These are phyloP conservation scores for Clitarchus hookeri DNA, from an alignment of 2,888 invertebrate species.

Conservation along the genomic window DNA sequence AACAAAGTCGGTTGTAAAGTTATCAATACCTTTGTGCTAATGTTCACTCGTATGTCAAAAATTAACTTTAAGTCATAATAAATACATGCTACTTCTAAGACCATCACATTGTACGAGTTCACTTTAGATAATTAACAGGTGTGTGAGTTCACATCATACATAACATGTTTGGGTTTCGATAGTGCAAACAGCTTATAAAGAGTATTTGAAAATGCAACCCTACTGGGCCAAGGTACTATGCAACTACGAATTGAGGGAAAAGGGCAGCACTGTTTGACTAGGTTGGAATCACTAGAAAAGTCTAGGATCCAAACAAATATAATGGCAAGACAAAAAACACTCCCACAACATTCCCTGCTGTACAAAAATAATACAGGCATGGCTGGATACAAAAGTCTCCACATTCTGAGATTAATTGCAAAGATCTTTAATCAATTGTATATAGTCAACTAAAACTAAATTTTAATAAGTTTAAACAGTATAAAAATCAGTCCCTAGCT, in stretches of 20 bases:
- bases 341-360: background rate
- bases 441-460: background rate
- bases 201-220: slow-evolving; percentile 4
- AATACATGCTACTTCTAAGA: slow-evolving; percentile 1
- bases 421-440: slow-evolving; percentile 1
- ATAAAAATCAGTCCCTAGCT: slow-evolving; percentile 8
- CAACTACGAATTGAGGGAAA: background rate
- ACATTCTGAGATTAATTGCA: slow-evolving; percentile 1
- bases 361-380: slow-evolving; percentile 8
- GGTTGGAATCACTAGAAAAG: background rate
- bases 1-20: slow-evolving; percentile 1
- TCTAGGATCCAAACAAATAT: background rate
- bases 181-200: background rate
- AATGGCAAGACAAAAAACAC: background rate
- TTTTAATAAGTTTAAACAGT: background rate
- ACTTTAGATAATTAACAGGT: background rate
- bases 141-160: background rate
- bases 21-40: slow-evolving; percentile 2
- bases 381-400: background rate
- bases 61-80: background rate
- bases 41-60: background rate
- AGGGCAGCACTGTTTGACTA: slow-evolving; percentile 8
- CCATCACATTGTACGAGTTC: background rate
- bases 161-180: background rate
- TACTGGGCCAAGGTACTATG: no score